Percentiles rank a stretch among this genome's conserved stretches.
Evolutionary conservation across 2,113 vertebrate species (phyloP).

Genomic region (Ranitomeya imitator): DNA sequence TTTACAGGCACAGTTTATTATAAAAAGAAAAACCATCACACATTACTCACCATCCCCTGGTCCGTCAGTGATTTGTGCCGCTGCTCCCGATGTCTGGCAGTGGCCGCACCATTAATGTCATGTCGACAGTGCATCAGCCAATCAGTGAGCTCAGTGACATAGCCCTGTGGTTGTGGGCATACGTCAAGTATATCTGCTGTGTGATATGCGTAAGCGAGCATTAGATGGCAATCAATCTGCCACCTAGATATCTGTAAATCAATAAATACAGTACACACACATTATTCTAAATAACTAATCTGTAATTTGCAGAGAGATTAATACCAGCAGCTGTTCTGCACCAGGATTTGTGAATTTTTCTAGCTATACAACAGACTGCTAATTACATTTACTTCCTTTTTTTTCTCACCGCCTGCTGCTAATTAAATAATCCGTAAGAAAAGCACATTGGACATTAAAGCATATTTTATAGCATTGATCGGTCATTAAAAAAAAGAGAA

Average conservation of each 20-base stretch:
- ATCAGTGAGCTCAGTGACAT: no score
- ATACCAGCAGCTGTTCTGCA: conserved; percentile 20
- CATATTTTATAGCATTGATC: conserved; percentile 13
- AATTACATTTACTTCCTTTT: conserved; percentile 32
- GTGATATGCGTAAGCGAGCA: background rate
- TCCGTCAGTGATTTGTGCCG: no score
- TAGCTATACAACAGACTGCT: conserved; percentile 4
- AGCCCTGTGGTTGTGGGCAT: background rate
- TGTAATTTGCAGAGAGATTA: conserved; percentile 17
- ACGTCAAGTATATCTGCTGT: background rate
- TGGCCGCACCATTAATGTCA: no score
- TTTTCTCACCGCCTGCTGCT: conserved; percentile 34
- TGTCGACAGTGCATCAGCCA: no score
- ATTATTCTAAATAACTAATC: conserved; percentile 26
- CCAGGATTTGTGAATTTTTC: conserved; percentile 11
- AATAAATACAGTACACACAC: background rate
- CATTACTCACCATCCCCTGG: no score
- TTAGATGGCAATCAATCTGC: background rate
- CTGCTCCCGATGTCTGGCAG: no score
- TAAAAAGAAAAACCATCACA: no score
- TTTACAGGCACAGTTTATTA: no score
- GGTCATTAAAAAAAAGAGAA: conserved; percentile 23
- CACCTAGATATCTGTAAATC: background rate
- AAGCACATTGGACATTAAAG: conserved; percentile 12
- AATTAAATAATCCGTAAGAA: conserved; percentile 37